Base-by-base conservation (phyloP, 2,113 vertebrate species). In the Alosa alosa region DNA sequence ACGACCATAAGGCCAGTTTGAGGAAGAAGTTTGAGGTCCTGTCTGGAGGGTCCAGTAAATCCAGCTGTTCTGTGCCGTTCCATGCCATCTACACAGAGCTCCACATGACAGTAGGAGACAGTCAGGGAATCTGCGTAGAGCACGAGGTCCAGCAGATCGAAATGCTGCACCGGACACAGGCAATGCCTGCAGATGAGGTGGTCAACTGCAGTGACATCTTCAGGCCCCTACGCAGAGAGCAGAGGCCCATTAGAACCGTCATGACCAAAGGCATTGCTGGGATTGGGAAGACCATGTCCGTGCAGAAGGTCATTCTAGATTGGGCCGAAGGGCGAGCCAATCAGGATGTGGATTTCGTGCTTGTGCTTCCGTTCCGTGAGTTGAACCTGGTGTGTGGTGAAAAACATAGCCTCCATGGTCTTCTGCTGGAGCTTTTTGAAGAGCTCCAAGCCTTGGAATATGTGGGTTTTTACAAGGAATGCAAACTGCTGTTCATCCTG, bases 401-500 rank as follows among this genome's bases (percentile, higher is more conserved):
- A 11, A 25, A 72, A 10, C 10, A 31, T 36, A 72, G 64, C 64
- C 64, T 72, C n/a, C 64, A 72, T 25, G 31, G 64, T 72, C 64
- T 72, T 72, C 25, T 72, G n/a, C 8, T 72, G 10, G 31, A 72
- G 64, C 64, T 72, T 25, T 72, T 36, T 36, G 64, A 72, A 15
- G 64, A 72, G 9, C 25, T 72, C 64, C n/a, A 36, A 13, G n/a
- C 10, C 25, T 11, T 72, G 4, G 31, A 72, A 1, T 2, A 72
- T 72, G 2, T 72, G 25, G 10, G 31, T 25, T 8, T 72, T 72
- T 72, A 72, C 31, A 11, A 72, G 25, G 64, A 31, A 72, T 72
- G 25, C 25, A 72, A 72, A 72, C 25, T 72, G 25, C 64, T 72
- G 64, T 72, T 72, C 9, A 72, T 72, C 64, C 57, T 88, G 75